Percentiles rank a stretch among this genome's conserved stretches.
These are phyloP conservation scores for Dreissena polymorpha DNA, from an alignment of 1,140 invertebrate genomes.

Conservation along the genomic window DNA sequence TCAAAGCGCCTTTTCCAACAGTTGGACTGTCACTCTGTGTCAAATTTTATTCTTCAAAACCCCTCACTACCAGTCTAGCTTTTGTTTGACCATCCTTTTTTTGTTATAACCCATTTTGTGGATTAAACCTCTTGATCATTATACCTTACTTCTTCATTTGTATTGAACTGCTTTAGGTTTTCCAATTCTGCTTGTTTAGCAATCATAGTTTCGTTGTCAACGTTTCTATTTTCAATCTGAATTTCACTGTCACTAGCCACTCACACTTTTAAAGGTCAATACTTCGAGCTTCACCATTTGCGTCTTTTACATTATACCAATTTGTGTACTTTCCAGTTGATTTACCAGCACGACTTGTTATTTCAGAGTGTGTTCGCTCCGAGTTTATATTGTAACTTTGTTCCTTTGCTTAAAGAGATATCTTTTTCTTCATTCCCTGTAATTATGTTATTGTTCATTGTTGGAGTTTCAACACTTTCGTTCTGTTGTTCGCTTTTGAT, in stretches of 20 bases:
- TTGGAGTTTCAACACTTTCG: neutral
- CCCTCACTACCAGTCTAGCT: slow-evolving; percentile 55
- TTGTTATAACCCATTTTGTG: slow-evolving; percentile 54
- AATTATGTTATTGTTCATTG: neutral
- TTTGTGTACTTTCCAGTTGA: slow-evolving; percentile 18
- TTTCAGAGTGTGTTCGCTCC: neutral
- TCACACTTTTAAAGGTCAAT: slow-evolving; percentile 23
- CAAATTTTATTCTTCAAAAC: slow-evolving; percentile 58
- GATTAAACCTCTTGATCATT: slow-evolving; percentile 40
- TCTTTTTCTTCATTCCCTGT: neutral
- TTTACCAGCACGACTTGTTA: slow-evolving; percentile 16
- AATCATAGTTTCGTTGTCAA: neutral
- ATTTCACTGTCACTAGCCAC: neutral
- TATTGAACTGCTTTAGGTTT: slow-evolving; percentile 42
- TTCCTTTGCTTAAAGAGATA: neutral
- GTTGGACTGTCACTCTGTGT: slow-evolving; percentile 55
- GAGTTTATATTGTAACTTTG: slow-evolving; percentile 7
- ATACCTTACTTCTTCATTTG: slow-evolving; percentile 49
- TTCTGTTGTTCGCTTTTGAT: neutral
- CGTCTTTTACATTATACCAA: slow-evolving; percentile 53
- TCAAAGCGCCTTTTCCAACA: slow-evolving; percentile 52
- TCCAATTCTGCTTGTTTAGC: slow-evolving; percentile 47
- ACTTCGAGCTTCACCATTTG: slow-evolving; percentile 13
- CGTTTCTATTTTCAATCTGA: neutral
- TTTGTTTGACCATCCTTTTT: slow-evolving; percentile 46